Evolutionary conservation across 1,140 invertebrate genomes (phyloP), one percentile per base, ranked within the genome.

Genomic region (Nasonia giraulti): DNA sequence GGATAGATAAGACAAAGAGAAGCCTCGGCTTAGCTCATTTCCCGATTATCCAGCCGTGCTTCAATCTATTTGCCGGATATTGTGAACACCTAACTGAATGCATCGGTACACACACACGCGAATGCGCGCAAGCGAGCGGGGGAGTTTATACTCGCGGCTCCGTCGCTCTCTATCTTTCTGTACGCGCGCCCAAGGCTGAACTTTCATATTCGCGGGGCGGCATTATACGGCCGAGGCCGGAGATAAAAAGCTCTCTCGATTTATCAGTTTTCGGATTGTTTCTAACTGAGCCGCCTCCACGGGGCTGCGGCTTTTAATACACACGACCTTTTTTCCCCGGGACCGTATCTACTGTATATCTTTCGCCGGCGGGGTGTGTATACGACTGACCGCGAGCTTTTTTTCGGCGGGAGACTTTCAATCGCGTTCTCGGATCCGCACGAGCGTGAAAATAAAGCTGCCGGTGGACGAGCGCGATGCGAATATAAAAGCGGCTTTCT

Each of bases 61-160:
- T 66, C 80, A 82, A 82, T 86, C 85, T 79, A 78, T 77, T 74
- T 82, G 27, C 85, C 80, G 85, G 85, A 86, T 86, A 86, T 86
- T 82, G 80, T 86, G 74, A 78, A 73, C 40, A 66, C 62, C 71
- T 33, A 69, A 50, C 73, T 20, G 80, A 85, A 79, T 78, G 68
- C 76, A 74, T 62, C 20, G 44, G 23, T 78, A 83, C 37, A 69
- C 44, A 20, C 73, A 33, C 37, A 12, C 17, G n/a, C 55, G n/a
- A 37, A 62, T 20, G 55, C 55, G 55, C 55, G 68, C 62, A 7
- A 62, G 55, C 55, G 62, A 2, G 62, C 62, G 20, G 17, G 62
- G 40, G 17, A 62, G 55, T 62, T 62, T 62, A 62, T 62, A 62
- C 17, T 20, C 33, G 33, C 0, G 33, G 33, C 33, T 37, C 20